Percentiles rank a stretch among this genome's conserved stretches.
Evolutionary conservation across 2,888 invertebrate species (phyloP).

Genomic region (Ochropleura leucogaster): DNA sequence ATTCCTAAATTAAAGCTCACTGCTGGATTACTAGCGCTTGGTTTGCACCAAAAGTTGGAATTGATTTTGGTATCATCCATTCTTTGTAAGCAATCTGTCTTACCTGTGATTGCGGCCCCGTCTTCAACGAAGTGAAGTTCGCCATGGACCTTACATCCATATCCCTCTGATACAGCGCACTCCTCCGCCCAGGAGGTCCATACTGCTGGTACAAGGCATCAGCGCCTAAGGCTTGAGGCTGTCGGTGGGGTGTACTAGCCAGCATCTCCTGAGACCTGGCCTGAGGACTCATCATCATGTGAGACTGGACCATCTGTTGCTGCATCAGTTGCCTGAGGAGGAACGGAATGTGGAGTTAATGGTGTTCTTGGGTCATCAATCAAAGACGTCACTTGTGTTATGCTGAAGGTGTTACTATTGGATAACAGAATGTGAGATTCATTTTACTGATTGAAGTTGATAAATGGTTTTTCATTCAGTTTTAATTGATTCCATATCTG

Average conservation of each 20-base stretch:
- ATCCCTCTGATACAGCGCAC: constrained; percentile 86
- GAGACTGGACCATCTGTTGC: constrained; percentile 88
- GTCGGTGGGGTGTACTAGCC: constrained; percentile 82
- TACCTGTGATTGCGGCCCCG: constrained; percentile 84
- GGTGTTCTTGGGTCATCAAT: constrained; percentile 17
- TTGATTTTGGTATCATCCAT: not conserved
- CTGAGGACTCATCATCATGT: constrained; percentile 87
- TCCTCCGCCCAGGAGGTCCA: constrained; percentile 85
- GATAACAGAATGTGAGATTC: constrained; percentile 3
- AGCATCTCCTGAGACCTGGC: constrained; percentile 91
- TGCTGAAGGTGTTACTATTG: constrained; percentile 1
- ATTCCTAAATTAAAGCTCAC: not conserved
- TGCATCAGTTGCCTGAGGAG: constrained; percentile 85
- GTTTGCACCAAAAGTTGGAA: not conserved
- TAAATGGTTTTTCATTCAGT: constrained; percentile 47
- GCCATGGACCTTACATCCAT: constrained; percentile 86
- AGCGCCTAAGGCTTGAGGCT: constrained; percentile 84
- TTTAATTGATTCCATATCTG: constrained; percentile 48
- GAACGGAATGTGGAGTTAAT: not conserved
- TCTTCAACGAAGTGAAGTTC: constrained; percentile 87
- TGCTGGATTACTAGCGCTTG: not conserved
- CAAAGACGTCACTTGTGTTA: constrained; percentile 4
- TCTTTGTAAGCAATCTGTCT: not conserved
- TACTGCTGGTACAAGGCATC: constrained; percentile 89
- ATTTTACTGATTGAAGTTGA: constrained; percentile 20